Evolutionary conservation across 2,113 vertebrate species (phyloP), one percentile per base, ranked within the genome.

Genomic region (Atherinomorus stipes): DNA sequence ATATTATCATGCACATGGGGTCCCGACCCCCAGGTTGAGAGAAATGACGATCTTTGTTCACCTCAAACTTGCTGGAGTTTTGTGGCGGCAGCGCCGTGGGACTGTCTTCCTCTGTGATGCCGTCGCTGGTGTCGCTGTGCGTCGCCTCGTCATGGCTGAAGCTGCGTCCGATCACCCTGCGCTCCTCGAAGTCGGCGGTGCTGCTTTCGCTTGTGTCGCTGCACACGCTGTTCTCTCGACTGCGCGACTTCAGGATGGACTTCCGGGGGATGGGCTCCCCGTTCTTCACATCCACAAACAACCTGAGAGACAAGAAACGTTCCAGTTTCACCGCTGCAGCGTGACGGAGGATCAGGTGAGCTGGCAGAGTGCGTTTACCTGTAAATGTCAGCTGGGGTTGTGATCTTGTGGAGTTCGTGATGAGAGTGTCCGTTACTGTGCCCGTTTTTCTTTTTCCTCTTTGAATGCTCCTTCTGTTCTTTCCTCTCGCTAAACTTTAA

Each of bases 161-260:
- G 23, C 94, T 91, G 73, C 96, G 95, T 38, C 93, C 73, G 3
- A 92, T 78, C 49, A 90, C 83, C 9, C 95, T 91, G 2, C 96
- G 94, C 64, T 99, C 98, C 2, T 99, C 98, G 0, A 94, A 89
- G 58, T 99, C 97, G 0, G 97, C 93, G 0, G 94, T 52, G 78
- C 94, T 95, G 91, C 94, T 93, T 83, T 95, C 94, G 37, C 94
- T 95, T 0, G 94, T 98, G 89, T 99, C 96, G 19, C 97, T 99
- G 86, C 97, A 99, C 57, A 99, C 96, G 21, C 98, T 99, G 92
- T 98, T 96, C 91, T 99, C 98, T n/a, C 98, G 93, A 92, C 98
- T 99, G 11, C 98, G 95, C 1, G 96, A 99, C 93, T 99, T 99
- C 60, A 99, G 85, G 86, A 99, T 99, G 68, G 98, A 99, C 93